These are phyloP conservation scores for Drosophila funebris DNA, from an alignment of 1,140 invertebrate species.

Conservation along the genomic window DNA sequence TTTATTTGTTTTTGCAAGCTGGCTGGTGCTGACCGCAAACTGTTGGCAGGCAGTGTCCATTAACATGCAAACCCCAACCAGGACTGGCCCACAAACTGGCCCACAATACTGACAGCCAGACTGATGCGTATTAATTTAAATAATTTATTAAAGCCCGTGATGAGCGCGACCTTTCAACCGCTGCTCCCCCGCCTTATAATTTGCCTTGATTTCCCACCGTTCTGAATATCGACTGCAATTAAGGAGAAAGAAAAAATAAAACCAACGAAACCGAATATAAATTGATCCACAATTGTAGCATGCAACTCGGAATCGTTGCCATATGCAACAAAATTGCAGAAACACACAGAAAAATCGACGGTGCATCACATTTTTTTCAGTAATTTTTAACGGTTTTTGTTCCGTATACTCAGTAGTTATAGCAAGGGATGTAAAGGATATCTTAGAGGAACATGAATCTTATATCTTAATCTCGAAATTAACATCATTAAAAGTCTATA, in stretches of 20 bases:
- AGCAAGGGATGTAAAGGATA: not conserved
- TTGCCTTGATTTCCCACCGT: not conserved
- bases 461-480: too few relatives aligned
- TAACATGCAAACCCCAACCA: constrained; percentile 24
- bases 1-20: constrained; percentile 26
- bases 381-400: constrained; percentile 15
- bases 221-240: not conserved
- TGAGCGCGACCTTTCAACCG: constrained; percentile 74
- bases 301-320: constrained; percentile 39
- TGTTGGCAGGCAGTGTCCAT: constrained; percentile 65
- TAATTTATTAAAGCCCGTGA: constrained; percentile 80
- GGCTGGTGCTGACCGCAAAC: constrained; percentile 68
- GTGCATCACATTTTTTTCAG: constrained; percentile 13
- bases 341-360: constrained; percentile 26
- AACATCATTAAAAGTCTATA: too few relatives aligned
- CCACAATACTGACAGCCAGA: constrained; percentile 23
- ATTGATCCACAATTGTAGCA: constrained; percentile 56
- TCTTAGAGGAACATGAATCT: not conserved
- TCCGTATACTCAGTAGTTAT: not conserved
- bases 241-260: constrained; percentile 40
- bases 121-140: constrained; percentile 79
- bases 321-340: constrained; percentile 47
- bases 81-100: constrained; percentile 21
- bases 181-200: constrained; percentile 23
- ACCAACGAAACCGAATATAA: constrained; percentile 74